Evolutionary conservation across 2,888 invertebrate species (phyloP), one percentile per base, ranked within the genome.

Genomic region (Lasioglossum vierecki): DNA sequence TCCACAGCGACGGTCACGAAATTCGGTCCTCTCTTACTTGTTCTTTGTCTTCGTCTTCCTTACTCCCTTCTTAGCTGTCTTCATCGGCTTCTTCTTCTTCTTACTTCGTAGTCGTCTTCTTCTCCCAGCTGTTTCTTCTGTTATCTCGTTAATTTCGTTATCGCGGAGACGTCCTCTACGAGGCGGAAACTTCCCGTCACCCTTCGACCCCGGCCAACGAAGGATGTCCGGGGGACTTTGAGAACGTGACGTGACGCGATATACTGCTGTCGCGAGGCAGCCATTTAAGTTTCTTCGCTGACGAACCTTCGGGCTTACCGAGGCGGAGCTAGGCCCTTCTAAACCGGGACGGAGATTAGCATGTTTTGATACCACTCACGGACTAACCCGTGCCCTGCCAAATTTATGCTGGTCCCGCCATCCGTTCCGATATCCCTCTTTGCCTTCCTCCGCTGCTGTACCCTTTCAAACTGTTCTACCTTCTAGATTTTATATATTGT

Each of bases 301-400:
- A 80, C 72, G 89, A 86, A 87, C 79, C 87, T 84, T 82, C 86
- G 80, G 89, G 82, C 66, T 88, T 80, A 26, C 63, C 70, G 75
- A 75, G 70, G 72, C 35, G 70, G 76, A 77, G 80, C 74, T 68
- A 76, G 73, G 60, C 83, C 70, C 79, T 84, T 72, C 79, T 78
- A 76, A 41, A 68, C 68, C 68, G 68, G 68, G 68, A 68, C 39
- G 35, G 88, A 89, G 90, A 91, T 91, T 90, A 91, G 86, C 89
- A 89, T 89, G 89, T 88, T 91, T 88, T 87, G 86, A 86, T 86
- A 89, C 85, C 91, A 90, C 89, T 90, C 89, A 82, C 82, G 78
- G 68, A 74, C 76, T 79, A 82, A 80, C 75, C 74, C 79, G 53
- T 72, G 73, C 80, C 30, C 79, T 39, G 84, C 60, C 80, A 87